phyloP scores from a whole-genome alignment of 2,113 vertebrate species.

The Notarius quadriscutis region DNA sequence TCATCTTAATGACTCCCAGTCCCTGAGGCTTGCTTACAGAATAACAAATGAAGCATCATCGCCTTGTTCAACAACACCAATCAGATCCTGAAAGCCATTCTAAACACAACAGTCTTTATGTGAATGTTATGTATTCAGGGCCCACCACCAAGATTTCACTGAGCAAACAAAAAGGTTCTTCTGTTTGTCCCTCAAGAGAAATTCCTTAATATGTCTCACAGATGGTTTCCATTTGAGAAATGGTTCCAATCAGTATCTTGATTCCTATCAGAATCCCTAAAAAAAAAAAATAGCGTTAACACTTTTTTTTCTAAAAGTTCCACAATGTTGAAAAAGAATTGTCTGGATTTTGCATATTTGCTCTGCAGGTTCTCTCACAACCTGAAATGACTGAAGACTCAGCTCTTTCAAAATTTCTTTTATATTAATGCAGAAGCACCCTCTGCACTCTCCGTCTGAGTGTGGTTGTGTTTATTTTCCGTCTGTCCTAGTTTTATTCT shows the following conservation, averaged over 20 bases:
- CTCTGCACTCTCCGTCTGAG: background rate
- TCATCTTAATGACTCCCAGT: background rate
- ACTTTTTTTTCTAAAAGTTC: background rate
- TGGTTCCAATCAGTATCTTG: background rate
- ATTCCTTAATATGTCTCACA: background rate
- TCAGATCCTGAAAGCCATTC: background rate
- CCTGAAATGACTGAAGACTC: constrained; percentile 11
- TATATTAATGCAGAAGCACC: background rate
- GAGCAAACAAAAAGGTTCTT: background rate
- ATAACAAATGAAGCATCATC: background rate
- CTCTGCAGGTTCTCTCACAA: background rate
- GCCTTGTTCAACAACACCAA: background rate
- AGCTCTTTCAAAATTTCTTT: constrained; percentile 11
- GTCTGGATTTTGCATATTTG: background rate
- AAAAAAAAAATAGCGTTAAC: background rate
- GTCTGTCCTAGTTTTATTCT: background rate
- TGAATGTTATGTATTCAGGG: background rate
- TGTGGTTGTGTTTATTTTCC: background rate
- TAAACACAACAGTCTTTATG: background rate
- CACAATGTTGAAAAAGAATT: background rate
- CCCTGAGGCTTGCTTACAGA: background rate
- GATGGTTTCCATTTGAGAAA: background rate
- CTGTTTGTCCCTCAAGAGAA: background rate
- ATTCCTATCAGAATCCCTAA: background rate
- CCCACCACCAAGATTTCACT: no score